Base-by-base conservation (phyloP, 1,140 invertebrate genomes). In the Halotydeus destructor region DNA sequence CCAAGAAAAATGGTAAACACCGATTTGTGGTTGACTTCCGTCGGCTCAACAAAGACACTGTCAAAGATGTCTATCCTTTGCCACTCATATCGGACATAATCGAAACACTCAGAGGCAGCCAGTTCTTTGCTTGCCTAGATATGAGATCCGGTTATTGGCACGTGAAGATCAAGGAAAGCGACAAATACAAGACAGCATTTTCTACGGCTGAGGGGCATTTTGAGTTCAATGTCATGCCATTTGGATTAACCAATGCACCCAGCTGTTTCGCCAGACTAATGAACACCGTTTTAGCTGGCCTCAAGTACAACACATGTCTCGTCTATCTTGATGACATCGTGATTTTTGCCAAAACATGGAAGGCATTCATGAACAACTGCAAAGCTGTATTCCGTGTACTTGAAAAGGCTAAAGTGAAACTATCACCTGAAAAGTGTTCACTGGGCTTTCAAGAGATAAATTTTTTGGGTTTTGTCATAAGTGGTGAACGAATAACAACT, bases 11-110 rank as follows among this genome's bases (percentile, higher is more conserved):
- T 54, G 53, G 60, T 30, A 43, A 52, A 34, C 33, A 30, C 27
- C 27, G 64, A 16, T 65, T 67, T 43, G 66, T 65, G 52, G 48
- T 68, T 1, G 66, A 70, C 46, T 69, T 58, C 46, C 27, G 27
- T 30, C 14, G 14, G 14, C 48, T 30, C 14, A 30, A 30, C 14
- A 9, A 8, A 9, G 27, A 9, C 8, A 65, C 58, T 0, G 40
- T 43, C 5, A 50, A 51, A 33, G 56, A 63, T 30, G 38, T 44
- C 36, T 65, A 48, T 46, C 61, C 60, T 2, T 42, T 65, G 4
- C 60, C 62, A 0, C 45, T 45, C 32, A 60, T 57, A 34, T 59
- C 49, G 24, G 51, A 60, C 12, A 41, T 46, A 6, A 44, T 65
- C 4, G 50, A 55, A 41, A 38, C 27, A 5, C 19, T 63, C 6